Percentiles rank a stretch among this genome's conserved stretches.
phyloP scores from a whole-genome alignment of 2,113 vertebrate species.

The Zeus faber region DNA sequence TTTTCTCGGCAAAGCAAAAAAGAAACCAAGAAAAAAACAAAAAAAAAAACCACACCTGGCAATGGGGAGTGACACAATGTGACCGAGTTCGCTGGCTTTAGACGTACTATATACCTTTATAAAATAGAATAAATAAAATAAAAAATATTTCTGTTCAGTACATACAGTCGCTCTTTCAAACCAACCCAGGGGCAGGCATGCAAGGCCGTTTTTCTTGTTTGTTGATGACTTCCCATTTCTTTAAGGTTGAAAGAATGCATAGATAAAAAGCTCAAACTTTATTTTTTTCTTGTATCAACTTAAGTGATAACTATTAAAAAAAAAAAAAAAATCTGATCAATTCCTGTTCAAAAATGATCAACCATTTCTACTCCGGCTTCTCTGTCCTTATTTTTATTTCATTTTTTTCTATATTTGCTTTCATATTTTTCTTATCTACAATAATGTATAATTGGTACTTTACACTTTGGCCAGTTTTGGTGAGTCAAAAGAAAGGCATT shows the following conservation, averaged over 20 bases:
- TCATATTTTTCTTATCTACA: conserved; percentile 71
- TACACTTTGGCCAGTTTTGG: conserved; percentile 85
- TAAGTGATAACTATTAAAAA: conserved; percentile 57
- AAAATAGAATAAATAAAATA: conserved; percentile 99
- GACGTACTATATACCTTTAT: conserved; percentile 83
- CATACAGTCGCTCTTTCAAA: conserved; percentile 66
- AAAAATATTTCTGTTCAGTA: conserved; percentile 88
- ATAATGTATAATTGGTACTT: conserved; percentile 67
- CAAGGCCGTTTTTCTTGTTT: no score
- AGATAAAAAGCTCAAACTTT: conserved; percentile 79
- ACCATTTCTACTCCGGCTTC: not conserved
- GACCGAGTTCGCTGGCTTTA: conserved; percentile 45
- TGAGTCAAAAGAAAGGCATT: conserved; percentile 68
- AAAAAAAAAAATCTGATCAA: conserved; percentile 48
- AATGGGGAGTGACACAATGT: conserved; percentile 61
- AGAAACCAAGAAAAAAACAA: no score
- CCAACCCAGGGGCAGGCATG: conserved; percentile 78
- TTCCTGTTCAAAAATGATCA: not conserved
- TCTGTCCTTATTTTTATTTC: not conserved
- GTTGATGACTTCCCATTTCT: conserved; percentile 67
- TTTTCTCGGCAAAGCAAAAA: conserved; percentile 49
- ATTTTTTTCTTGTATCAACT: no score
- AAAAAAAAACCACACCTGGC: conserved; percentile 42
- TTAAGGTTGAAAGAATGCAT: conserved; percentile 88
- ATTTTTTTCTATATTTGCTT: conserved; percentile 44